phyloP scores from a whole-genome alignment of 2,797 vertebrate species.

The Smutsia temminckii region DNA sequence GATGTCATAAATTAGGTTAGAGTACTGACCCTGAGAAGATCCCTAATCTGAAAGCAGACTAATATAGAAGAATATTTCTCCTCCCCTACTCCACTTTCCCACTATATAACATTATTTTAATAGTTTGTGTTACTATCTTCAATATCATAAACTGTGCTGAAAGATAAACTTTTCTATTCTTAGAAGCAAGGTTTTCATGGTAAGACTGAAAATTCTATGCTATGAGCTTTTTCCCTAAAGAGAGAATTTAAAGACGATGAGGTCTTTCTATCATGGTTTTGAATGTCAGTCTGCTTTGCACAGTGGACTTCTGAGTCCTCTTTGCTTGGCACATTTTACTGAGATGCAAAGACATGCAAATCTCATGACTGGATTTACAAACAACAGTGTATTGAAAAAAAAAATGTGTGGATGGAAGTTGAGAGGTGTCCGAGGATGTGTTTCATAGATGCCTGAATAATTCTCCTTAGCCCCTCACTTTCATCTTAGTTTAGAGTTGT shows the following conservation, averaged over 20 bases:
- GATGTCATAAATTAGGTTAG: not conserved
- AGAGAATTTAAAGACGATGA: conserved; percentile 23
- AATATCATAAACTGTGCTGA: conserved; percentile 16
- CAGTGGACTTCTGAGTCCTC: conserved; percentile 48
- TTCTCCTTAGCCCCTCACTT: not conserved
- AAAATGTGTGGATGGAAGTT: not conserved
- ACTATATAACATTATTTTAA: not conserved
- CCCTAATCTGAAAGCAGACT: not conserved
- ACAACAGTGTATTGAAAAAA: not conserved
- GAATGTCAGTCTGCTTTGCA: conserved; percentile 35
- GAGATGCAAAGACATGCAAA: not conserved
- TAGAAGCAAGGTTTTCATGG: conserved; percentile 32
- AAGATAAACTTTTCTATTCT: conserved; percentile 65
- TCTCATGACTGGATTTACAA: not conserved
- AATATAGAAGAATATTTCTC: not conserved
- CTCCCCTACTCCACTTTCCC: not conserved
- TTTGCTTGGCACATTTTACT: conserved; percentile 33
- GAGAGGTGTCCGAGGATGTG: not conserved
- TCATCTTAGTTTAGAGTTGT: conserved; percentile 36
- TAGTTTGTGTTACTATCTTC: conserved; percentile 1
- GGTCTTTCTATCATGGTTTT: conserved; percentile 29
- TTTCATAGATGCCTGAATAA: not conserved
- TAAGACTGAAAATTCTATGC: not conserved
- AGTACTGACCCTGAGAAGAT: not conserved
- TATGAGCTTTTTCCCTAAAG: not conserved